These are phyloP conservation scores for Cassiopea andromeda DNA, from an alignment of 30 jellyfish, hydroid and myxozoan genomes.

Conservation along the genomic window DNA sequence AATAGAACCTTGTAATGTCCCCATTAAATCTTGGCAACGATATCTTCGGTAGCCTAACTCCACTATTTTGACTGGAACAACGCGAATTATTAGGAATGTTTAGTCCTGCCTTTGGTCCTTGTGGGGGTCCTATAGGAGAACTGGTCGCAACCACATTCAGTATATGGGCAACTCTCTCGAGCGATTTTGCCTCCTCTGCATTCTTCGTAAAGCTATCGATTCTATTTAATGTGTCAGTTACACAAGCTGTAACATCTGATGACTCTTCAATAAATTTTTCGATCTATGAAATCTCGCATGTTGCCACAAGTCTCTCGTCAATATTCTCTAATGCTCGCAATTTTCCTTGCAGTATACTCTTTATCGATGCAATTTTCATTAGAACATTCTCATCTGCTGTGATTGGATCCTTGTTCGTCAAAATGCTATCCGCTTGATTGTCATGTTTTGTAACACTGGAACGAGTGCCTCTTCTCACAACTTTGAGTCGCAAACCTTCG, in stretches of 20 bases:
- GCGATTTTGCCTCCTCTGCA: constrained; percentile 7
- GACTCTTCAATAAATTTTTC: constrained; percentile 7
- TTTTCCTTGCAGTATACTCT: neutral
- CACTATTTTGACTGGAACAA: neutral
- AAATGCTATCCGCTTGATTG: too few species aligned
- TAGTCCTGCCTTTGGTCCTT: neutral
- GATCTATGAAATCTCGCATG: neutral
- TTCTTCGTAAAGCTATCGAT: neutral
- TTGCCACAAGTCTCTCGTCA: constrained; percentile 1
- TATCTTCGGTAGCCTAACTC: constrained; percentile 42
- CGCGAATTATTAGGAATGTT: neutral
- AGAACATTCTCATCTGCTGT: neutral
- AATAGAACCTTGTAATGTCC: constrained; percentile 41
- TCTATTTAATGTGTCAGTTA: neutral
- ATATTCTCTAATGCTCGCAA: neutral
- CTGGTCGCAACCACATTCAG: neutral
- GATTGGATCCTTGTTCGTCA: too few species aligned
- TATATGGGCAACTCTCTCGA: neutral
- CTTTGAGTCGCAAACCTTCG: too few species aligned
- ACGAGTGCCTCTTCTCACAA: too few species aligned
- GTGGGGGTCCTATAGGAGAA: neutral
- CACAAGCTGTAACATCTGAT: neutral
- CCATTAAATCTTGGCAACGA: constrained; percentile 54
- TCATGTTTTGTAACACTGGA: neutral
- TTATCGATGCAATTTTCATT: neutral